A percentile compares a stretch with the other conserved stretches of the same genome.
These are phyloP conservation scores for Drosophila kikkawai DNA, from an alignment of 1,140 invertebrate species.

Conservation along the genomic window DNA sequence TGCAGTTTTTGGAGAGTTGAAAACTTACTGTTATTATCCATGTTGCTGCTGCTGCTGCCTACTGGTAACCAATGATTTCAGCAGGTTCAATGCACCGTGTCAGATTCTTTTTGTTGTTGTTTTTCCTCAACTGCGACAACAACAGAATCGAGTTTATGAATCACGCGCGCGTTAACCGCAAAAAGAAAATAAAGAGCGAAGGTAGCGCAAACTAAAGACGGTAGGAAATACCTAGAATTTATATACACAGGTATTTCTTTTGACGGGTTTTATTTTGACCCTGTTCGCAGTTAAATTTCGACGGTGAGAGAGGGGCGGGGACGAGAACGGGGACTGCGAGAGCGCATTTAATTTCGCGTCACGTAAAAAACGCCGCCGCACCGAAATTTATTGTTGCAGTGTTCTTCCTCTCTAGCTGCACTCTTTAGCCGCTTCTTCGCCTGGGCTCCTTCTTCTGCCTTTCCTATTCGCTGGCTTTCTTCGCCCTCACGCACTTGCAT, in stretches of 20 bases:
- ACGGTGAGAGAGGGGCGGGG: constrained; percentile 7
- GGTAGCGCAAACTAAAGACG: constrained; percentile 23
- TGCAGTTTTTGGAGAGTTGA: constrained; percentile 17
- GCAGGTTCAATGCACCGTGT: constrained; percentile 72
- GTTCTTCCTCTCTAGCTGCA: constrained; percentile 24
- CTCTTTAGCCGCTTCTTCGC: constrained; percentile 23
- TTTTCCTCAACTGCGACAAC: constrained; percentile 24
- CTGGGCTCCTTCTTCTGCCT: constrained; percentile 20
- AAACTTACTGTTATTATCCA: constrained; percentile 43
- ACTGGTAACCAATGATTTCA: constrained; percentile 49
- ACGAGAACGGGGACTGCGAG: constrained; percentile 10
- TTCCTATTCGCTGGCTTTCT: constrained; percentile 29
- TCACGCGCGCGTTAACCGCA: constrained; percentile 76
- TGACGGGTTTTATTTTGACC: constrained; percentile 72
- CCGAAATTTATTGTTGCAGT: constrained; percentile 38
- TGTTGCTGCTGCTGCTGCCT: constrained; percentile 30
- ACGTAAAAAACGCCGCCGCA: constrained; percentile 52
- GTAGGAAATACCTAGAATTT: constrained; percentile 68
- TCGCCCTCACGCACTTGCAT: constrained; percentile 42
- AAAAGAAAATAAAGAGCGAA: constrained; percentile 43
- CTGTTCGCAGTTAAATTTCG: constrained; percentile 61
- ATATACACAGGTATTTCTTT: constrained; percentile 45
- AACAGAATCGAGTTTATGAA: constrained; percentile 63
- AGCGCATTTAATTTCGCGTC: constrained; percentile 76
- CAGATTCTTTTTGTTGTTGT: constrained; percentile 17